Evolutionary conservation across 2,888 invertebrate genomes (phyloP).

Genomic region (Leptothorax acervorum): DNA sequence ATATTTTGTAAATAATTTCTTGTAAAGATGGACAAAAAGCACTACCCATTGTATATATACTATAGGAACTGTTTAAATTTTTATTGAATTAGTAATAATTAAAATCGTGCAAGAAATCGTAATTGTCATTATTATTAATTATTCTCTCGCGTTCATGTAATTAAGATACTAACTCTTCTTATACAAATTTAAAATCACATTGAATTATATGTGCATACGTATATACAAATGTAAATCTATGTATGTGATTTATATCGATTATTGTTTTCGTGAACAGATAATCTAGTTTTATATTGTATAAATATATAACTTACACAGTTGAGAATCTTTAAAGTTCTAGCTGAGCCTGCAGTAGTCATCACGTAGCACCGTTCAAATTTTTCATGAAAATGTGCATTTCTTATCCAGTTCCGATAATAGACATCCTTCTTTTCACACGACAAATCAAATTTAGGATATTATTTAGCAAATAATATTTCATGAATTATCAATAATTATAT

Average conservation of each 20-base stretch:
- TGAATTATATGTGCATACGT: constrained; percentile 69
- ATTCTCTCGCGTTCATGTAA: constrained; percentile 75
- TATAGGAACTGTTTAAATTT: constrained; percentile 82
- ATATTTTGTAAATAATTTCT: constrained; percentile 85
- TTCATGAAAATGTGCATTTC: constrained; percentile 30
- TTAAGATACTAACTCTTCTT: constrained; percentile 70
- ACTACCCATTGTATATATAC: constrained; percentile 81
- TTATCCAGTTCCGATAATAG: background rate
- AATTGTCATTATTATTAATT: constrained; percentile 77
- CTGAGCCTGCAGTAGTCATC: constrained; percentile 75
- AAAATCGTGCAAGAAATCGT: constrained; percentile 75
- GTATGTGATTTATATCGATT: constrained; percentile 74
- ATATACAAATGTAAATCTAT: constrained; percentile 67
- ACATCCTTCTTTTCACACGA: background rate
- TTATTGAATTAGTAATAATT: constrained; percentile 82
- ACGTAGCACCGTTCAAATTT: constrained; percentile 57
- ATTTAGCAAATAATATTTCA: constrained; percentile 26
- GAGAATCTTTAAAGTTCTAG: constrained; percentile 70
- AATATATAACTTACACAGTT: constrained; percentile 79
- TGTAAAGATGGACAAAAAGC: constrained; percentile 82
- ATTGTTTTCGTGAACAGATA: constrained; percentile 80
- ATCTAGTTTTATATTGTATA: constrained; percentile 83
- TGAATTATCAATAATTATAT: constrained; percentile 3
- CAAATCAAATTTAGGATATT: constrained; percentile 14
- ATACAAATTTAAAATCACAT: constrained; percentile 70